Base-by-base conservation (phyloP, 2,797 vertebrate species). In the Pseudochirops cupreus region DNA sequence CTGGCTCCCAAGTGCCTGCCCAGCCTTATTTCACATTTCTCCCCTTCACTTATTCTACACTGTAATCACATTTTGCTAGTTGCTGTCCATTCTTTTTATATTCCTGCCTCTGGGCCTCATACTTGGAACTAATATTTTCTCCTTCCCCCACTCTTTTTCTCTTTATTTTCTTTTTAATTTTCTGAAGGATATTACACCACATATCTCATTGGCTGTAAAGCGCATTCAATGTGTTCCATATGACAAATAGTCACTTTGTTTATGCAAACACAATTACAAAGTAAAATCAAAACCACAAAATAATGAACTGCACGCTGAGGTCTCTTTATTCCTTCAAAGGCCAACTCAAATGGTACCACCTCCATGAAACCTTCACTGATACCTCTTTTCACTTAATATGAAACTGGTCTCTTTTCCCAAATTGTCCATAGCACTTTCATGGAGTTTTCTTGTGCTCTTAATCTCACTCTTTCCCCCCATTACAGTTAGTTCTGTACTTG, bases 201-300 rank as follows among this genome's bases (percentile, higher is more conserved):
- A 99, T 99, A 99, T 99, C 99, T 99, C 98, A 99, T 99, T 99
- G 99, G 99, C 99, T 99, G 99, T 99, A 99, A 99, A 99, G 99
- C 99, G 99, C 99, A 99, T 99, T 99, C 99, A 98, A 99, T 99
- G 99, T 99, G 99, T 99, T 99, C 54, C 99, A 99, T 99, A 99
- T 99, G 99, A 99, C 99, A 99, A 99, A 99, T 99, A 99, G 99
- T 99, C 99, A 99, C 99, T 99, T 99, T 99, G 99, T 99, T 99
- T 99, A 99, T 99, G 99, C 99, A 99, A 99, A 99, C 99, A 99
- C 99, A 99, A 99, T 99, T 99, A 99, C 99, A 99, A 99, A 99
- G 99, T 99, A 99, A 99, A 99, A 99, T 99, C 99, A 99, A 98
- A 99, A 99, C 99, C 99, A 99, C 99, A 99, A 99, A 99, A 99